A percentile compares a stretch with the other conserved stretches of the same genome.
phyloP scores from a whole-genome alignment of 1,140 invertebrate species.

The Hirudo medicinalis region DNA sequence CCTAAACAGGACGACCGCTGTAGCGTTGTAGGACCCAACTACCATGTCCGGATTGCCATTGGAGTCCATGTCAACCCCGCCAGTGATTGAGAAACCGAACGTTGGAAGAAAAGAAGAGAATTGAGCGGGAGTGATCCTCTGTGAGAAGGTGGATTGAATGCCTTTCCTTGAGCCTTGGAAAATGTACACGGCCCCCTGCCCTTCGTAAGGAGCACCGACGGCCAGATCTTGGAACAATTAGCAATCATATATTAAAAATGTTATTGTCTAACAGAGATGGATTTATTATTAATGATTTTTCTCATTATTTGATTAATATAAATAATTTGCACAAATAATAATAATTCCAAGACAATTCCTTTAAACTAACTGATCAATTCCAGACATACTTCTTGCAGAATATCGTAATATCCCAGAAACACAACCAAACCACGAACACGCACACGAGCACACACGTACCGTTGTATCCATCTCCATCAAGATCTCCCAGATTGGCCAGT shows the following conservation, averaged over 20 bases:
- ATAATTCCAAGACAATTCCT: no score
- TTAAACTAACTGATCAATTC: no score
- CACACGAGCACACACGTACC: slow-evolving; percentile 29
- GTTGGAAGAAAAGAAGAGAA: slow-evolving; percentile 21
- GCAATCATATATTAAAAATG: slow-evolving; percentile 17
- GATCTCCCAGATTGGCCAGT: slow-evolving; percentile 71
- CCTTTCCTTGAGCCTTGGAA: slow-evolving; percentile 63
- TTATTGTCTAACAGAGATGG: no score
- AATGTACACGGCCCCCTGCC: slow-evolving; percentile 72
- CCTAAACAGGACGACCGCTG: neutral
- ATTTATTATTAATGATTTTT: no score
- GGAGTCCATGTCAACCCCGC: slow-evolving; percentile 35
- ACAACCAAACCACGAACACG: no score
- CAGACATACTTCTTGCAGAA: no score
- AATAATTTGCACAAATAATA: no score
- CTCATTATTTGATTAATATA: no score
- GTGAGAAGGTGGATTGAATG: slow-evolving; percentile 33
- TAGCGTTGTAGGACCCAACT: slow-evolving; percentile 30
- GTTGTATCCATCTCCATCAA: slow-evolving; percentile 70
- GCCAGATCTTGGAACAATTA: slow-evolving; percentile 62
- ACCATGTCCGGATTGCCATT: slow-evolving; percentile 39
- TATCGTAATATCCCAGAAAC: no score
- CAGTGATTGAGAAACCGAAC: slow-evolving; percentile 37
- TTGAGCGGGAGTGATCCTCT: slow-evolving; percentile 29
- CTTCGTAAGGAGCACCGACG: slow-evolving; percentile 85